A percentile compares a stretch with the other conserved stretches of the same genome.
Conservation (phyloP, 2,888 invertebrate species). For the Endomychus coccineus region DNA sequence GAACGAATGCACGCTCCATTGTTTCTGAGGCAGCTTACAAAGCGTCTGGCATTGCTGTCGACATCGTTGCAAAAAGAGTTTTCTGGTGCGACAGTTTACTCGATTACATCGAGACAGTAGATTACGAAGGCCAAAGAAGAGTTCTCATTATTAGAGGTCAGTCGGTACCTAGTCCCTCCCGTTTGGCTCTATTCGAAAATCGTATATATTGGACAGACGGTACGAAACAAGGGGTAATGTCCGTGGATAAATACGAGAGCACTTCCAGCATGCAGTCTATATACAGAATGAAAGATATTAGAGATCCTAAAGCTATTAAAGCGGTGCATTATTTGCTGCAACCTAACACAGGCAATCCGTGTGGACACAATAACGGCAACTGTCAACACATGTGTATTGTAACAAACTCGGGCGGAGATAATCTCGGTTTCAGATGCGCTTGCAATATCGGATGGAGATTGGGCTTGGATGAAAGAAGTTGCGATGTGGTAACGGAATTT, state of each 20-base stretch:
- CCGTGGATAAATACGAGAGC: conserved; percentile 79
- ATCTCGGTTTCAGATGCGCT: conserved; percentile 83
- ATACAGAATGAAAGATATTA: conserved; percentile 70
- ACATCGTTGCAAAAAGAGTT: conserved; percentile 80
- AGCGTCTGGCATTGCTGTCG: conserved; percentile 86
- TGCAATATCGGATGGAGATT: conserved; percentile 84
- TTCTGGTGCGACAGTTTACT: conserved; percentile 95
- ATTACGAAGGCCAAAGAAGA: conserved; percentile 81
- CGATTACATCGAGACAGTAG: conserved; percentile 93
- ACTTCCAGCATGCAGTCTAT: conserved; percentile 70
- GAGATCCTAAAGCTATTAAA: conserved; percentile 78
- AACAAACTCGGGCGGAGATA: conserved; percentile 64
- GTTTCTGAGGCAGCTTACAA: conserved; percentile 90
- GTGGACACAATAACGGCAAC: conserved; percentile 78
- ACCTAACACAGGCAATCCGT: conserved; percentile 66
- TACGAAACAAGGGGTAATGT: conserved; percentile 72
- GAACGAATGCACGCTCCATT: conserved; percentile 73
- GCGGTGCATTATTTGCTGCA: conserved; percentile 75
- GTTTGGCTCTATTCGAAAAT: conserved; percentile 78
- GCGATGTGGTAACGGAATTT: conserved; percentile 77
- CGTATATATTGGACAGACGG: conserved; percentile 87
- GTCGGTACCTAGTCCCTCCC: conserved; percentile 78
- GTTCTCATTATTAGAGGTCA: conserved; percentile 74
- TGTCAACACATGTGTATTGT: conserved; percentile 94
- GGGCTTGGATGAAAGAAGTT: conserved; percentile 66